phyloP scores from a whole-genome alignment of 2,888 invertebrate genomes.

The Fragum whitleyi region DNA sequence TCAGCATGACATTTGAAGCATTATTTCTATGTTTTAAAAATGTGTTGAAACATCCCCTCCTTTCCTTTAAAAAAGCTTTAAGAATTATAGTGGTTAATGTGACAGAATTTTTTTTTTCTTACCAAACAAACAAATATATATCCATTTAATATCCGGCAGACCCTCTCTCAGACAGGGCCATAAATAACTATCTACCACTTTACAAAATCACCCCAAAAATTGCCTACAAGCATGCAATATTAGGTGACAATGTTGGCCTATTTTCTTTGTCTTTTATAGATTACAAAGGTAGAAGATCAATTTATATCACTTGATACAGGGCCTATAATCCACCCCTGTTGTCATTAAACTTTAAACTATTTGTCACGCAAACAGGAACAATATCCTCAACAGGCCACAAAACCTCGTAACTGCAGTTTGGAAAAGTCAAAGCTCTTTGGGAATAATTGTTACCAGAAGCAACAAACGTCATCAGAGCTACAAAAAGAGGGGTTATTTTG shows the following conservation, averaged over 20 bases:
- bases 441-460: no score
- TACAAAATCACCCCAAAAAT: not conserved
- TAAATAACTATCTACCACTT: conserved; percentile 4
- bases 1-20: no score
- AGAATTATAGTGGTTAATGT: no score
- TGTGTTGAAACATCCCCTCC: no score
- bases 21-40: no score
- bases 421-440: no score
- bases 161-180: not conserved
- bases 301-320: conserved; percentile 26
- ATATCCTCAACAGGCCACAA: no score
- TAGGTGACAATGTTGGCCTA: conserved; percentile 17
- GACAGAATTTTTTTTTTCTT: not conserved
- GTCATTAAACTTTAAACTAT: no score
- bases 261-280: conserved; percentile 18
- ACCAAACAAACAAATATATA: not conserved
- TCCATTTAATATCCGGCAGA: not conserved
- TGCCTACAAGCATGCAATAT: conserved; percentile 20
- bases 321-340: conserved; percentile 3
- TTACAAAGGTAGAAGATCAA: conserved; percentile 28
- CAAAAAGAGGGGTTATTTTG: no score
- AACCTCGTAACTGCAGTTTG: no score
- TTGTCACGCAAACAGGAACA: not conserved
- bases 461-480: no score
- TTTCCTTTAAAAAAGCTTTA: no score